A percentile compares a stretch with the other conserved stretches of the same genome.
These are phyloP conservation scores for Pseudomyrmex cubaensis DNA, from an alignment of 1,140 invertebrate genomes.

Conservation along the genomic window DNA sequence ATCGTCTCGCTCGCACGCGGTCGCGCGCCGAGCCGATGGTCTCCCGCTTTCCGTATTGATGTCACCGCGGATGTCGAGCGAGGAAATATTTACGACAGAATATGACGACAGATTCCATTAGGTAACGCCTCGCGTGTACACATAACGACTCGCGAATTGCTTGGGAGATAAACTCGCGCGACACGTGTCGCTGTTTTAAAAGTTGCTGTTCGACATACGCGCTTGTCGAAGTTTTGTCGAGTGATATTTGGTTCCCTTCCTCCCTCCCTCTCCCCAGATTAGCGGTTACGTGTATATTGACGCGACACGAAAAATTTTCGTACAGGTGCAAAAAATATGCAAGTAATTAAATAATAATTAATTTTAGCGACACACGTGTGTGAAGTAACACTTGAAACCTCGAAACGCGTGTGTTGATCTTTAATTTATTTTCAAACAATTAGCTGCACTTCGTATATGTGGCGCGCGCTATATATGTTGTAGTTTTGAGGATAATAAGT, in stretches of 20 bases:
- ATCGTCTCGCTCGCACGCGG: not conserved
- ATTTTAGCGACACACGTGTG: not conserved
- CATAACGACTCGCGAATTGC: not conserved
- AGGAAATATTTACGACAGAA: slow-evolving; percentile 53
- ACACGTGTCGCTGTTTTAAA: not conserved
- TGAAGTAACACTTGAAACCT: not conserved
- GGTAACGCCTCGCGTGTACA: slow-evolving; percentile 43
- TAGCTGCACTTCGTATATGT: not conserved
- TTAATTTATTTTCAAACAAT: slow-evolving; percentile 2
- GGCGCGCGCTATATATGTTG: not conserved
- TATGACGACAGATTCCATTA: slow-evolving; percentile 45
- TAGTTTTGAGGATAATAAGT: slow-evolving; percentile 36
- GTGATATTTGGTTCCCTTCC: not conserved
- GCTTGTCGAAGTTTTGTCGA: not conserved
- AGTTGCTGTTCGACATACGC: not conserved
- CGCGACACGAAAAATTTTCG: too few relatives aligned
- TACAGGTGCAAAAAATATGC: too few relatives aligned
- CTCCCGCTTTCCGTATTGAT: not conserved
- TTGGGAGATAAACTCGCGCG: slow-evolving; percentile 14
- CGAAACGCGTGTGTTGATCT: too few relatives aligned
- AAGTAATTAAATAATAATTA: too few relatives aligned
- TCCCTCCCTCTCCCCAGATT: too few relatives aligned
- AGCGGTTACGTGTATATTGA: too few relatives aligned
- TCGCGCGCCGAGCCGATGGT: too few relatives aligned
- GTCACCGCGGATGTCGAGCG: slow-evolving; percentile 27